Evolutionary conservation across 2,797 vertebrate genomes (phyloP), one percentile per base, ranked within the genome.

Genomic region (Anabacerthia variegaticeps): DNA sequence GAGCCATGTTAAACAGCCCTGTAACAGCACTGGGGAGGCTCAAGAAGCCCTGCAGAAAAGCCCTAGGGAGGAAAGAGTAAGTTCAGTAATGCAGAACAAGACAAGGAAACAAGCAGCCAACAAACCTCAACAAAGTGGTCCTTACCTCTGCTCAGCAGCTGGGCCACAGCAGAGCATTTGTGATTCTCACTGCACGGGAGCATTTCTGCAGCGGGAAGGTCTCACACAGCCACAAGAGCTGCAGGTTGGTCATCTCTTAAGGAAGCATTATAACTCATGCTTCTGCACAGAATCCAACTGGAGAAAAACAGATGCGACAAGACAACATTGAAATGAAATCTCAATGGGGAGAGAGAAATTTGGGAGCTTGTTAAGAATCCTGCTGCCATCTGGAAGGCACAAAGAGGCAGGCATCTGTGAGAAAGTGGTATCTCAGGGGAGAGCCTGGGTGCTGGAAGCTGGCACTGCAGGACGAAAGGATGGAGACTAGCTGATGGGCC

Each of bases 351-450:
- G 74, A 77, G 67, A 67, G 91, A 92, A 93, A 87, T 62, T 43
- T 12, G 83, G 94, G 89, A 89, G 66, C 76, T 96, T 85, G 90
- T 93, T 97, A 93, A 94, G 83, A 95, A 91, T 72, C 78, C 93
- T 34, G 18, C 43, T 86, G 80, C 87, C 96, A 96, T 96, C 96
- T 97, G 96, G 94, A 96, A 95, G 85, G 89, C 91, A 81, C 65
- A 68, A 73, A 39, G 39, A 87, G 75, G 56, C 48, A 59, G 1
- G 66, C 49, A 71, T 67, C 66, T 85, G 30, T 73, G 90, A 84
- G 89, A 96, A 96, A 95, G 28, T 32, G n/a, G 39, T 48, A 48
- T 93, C 95, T 95, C 88, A 51, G 68, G 89, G 93, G 92, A 81
- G 49, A 91, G 43, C 37, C 48, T 22, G 39, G 62, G 67, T 89